Conservation (phyloP, 1,140 invertebrate species). For the Venturia canescens region DNA sequence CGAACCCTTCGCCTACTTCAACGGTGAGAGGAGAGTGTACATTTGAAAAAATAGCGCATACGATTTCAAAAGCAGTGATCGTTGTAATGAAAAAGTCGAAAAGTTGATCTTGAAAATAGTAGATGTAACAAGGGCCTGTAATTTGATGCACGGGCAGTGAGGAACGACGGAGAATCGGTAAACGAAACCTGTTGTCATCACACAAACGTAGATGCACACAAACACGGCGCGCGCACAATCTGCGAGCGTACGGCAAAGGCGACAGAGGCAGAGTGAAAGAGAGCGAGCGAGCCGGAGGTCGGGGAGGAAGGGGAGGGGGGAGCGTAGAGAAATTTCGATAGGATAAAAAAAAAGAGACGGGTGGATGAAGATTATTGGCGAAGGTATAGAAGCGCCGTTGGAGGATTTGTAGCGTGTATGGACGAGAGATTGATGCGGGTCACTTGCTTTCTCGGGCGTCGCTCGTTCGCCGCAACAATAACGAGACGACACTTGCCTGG, state of each 20-base stretch:
- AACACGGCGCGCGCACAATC: constrained; percentile 48
- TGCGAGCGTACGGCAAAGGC: not conserved
- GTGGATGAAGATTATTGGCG: no score
- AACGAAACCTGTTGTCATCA: constrained; percentile 68
- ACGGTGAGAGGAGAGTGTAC: no score
- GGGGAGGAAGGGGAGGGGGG: not conserved
- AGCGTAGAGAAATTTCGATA: not conserved
- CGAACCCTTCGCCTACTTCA: no score
- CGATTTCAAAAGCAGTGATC: no score
- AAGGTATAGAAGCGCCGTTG: not conserved
- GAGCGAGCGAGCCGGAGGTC: no score
- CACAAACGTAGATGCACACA: constrained; percentile 46
- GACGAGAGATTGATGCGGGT: not conserved
- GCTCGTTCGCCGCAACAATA: not conserved
- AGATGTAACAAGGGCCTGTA: constrained; percentile 65
- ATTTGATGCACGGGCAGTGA: constrained; percentile 63
- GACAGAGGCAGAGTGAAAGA: no score
- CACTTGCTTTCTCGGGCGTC: constrained; percentile 9
- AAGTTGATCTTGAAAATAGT: constrained; percentile 47
- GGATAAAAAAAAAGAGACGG: not conserved
- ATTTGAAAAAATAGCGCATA: no score
- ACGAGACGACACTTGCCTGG: constrained; percentile 10
- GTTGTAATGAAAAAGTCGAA: no score
- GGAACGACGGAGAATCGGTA: constrained; percentile 56
- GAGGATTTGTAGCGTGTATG: not conserved